These are phyloP conservation scores for Campoplex nolae DNA, from an alignment of 2,888 invertebrate genomes.

Conservation along the genomic window DNA sequence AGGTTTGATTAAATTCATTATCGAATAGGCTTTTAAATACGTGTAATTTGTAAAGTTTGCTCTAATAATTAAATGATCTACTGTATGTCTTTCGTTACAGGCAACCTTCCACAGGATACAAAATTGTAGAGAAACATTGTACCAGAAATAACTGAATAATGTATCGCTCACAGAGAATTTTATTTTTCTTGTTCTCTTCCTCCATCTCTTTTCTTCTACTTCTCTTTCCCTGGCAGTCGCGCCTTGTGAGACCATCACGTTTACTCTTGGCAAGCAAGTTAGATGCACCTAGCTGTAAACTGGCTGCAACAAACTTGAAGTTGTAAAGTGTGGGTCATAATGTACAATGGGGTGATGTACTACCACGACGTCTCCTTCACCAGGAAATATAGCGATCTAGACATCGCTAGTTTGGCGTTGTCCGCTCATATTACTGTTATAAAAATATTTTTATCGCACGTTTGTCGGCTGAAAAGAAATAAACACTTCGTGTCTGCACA, in stretches of 20 bases:
- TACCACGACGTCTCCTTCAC: constrained; percentile 49
- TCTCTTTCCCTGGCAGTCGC: not conserved
- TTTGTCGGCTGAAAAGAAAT: constrained; percentile 49
- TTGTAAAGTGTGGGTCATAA: constrained; percentile 77
- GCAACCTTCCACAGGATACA: constrained; percentile 35
- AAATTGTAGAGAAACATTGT: constrained; percentile 44
- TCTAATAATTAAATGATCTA: constrained; percentile 25
- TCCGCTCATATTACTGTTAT: constrained; percentile 72
- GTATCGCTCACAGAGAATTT: not conserved
- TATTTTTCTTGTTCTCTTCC: not conserved
- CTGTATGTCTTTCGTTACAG: not conserved
- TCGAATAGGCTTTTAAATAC: not conserved
- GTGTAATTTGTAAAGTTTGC: not conserved
- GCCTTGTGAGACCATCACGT: constrained; percentile 27
- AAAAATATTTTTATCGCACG: constrained; percentile 79
- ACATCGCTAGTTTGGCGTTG: constrained; percentile 58
- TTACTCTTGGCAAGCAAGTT: constrained; percentile 22
- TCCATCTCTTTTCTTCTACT: not conserved
- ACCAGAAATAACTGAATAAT: constrained; percentile 53
- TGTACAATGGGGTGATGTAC: constrained; percentile 50
- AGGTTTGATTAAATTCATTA: not conserved
- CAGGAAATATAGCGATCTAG: constrained; percentile 69
- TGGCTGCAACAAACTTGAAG: constrained; percentile 75
- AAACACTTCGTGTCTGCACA: constrained; percentile 27
- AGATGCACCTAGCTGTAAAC: constrained; percentile 72